These are phyloP conservation scores for Onychostruthus taczanowskii DNA, from an alignment of 2,113 vertebrate species.

Conservation along the genomic window DNA sequence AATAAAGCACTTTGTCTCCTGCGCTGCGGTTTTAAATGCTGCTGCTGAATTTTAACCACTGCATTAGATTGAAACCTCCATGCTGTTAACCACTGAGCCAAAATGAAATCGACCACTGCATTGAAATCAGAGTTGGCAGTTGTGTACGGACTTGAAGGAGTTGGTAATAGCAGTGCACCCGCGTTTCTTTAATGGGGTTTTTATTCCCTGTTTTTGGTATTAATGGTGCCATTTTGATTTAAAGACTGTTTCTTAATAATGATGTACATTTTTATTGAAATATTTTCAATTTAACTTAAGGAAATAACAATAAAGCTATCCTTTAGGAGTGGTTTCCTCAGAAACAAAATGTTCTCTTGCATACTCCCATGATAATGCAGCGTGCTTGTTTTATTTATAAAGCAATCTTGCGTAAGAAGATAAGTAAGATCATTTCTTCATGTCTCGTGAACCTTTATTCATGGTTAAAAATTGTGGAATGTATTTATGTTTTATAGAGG, in stretches of 20 bases:
- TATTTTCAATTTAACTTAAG: constrained; percentile 63
- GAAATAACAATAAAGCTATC: constrained; percentile 69
- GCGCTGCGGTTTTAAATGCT: constrained; percentile 65
- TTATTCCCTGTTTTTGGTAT: constrained; percentile 73
- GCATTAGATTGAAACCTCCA: constrained; percentile 79
- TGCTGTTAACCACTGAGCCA: constrained; percentile 82
- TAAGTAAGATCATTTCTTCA: constrained; percentile 52
- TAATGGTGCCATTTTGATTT: constrained; percentile 71
- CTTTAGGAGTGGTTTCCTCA: constrained; percentile 54
- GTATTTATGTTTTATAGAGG: constrained; percentile 1
- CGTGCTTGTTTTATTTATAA: constrained; percentile 71
- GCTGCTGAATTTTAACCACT: constrained; percentile 79
- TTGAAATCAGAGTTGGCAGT: constrained; percentile 80
- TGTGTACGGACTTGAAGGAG: constrained; percentile 72
- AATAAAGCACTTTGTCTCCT: constrained; percentile 70
- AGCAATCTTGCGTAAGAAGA: constrained; percentile 58
- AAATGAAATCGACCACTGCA: constrained; percentile 78
- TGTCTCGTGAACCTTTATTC: constrained; percentile 32
- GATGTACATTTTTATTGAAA: constrained; percentile 66
- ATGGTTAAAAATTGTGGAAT: constrained; percentile 46
- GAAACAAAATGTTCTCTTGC: constrained; percentile 53
- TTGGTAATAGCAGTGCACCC: constrained; percentile 72
- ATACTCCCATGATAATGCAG: constrained; percentile 52
- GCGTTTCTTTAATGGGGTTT: constrained; percentile 71
- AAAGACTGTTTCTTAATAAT: constrained; percentile 70